These are phyloP conservation scores for Austrofundulus limnaeus DNA, from an alignment of 2,113 vertebrate species.

Conservation along the genomic window DNA sequence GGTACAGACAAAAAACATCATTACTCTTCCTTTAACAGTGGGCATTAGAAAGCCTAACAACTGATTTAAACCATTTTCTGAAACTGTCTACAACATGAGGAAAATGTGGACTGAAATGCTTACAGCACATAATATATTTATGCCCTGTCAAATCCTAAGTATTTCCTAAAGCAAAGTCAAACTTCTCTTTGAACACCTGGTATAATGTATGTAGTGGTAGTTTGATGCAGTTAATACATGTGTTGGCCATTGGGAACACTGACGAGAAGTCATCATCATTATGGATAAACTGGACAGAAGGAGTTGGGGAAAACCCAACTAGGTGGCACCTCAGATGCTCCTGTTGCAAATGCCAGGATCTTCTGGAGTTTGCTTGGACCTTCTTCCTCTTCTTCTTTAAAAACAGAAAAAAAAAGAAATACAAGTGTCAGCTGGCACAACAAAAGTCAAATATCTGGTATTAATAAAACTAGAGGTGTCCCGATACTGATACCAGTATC, in stretches of 20 bases:
- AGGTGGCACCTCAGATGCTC: conserved; percentile 4
- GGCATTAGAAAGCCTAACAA: too few relatives aligned
- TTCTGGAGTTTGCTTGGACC: neutral
- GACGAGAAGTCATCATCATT: neutral
- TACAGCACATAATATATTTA: neutral
- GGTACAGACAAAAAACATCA: too few relatives aligned
- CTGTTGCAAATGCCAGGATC: conserved; percentile 3
- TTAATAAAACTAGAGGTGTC: too few relatives aligned
- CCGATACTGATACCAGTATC: too few relatives aligned
- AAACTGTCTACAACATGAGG: too few relatives aligned
- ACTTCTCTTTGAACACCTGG: conserved; percentile 9
- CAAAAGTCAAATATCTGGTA: too few relatives aligned
- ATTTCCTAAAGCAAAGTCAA: conserved; percentile 15
- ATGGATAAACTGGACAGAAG: conserved; percentile 1
- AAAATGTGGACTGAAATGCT: too few relatives aligned
- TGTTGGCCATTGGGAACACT: conserved; percentile 6
- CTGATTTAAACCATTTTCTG: too few relatives aligned
- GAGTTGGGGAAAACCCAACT: conserved; percentile 2
- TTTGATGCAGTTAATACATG: conserved; percentile 2
- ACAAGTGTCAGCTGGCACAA: neutral
- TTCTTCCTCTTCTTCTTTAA: neutral
- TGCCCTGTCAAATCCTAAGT: conserved; percentile 3
- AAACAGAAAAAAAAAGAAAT: neutral
- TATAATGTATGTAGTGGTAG: conserved; percentile 7
- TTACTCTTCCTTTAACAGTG: too few relatives aligned